Evolutionary conservation across 92 coral and sea anemone genomes (phyloP).

Genomic region (Actinostola sp.): DNA sequence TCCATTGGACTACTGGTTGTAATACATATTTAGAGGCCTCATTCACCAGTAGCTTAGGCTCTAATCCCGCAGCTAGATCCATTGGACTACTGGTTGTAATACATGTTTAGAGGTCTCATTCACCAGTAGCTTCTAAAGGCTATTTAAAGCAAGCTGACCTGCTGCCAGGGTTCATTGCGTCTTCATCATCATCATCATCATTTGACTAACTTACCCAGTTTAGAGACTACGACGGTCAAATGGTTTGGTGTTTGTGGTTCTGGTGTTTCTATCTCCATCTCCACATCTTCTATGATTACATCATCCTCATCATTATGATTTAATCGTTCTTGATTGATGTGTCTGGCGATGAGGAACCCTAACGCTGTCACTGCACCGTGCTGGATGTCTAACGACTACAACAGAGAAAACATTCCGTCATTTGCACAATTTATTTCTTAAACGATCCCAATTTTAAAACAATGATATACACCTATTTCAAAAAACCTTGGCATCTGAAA

Average conservation of each 20-base stretch:
- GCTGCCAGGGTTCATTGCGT: not conserved
- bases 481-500: too few relatives aligned
- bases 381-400: conserved; percentile 72
- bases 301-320: conserved; percentile 11
- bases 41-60: too few relatives aligned
- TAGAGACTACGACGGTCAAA: conserved; percentile 19
- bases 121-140: too few relatives aligned
- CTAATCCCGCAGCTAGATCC: too few relatives aligned
- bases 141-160: too few relatives aligned
- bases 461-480: too few relatives aligned
- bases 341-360: conserved; percentile 80
- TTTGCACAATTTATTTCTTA: too few relatives aligned
- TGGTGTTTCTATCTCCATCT: conserved; percentile 31
- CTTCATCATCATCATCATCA: not conserved
- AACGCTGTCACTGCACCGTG: conserved; percentile 85
- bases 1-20: too few relatives aligned
- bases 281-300: conserved; percentile 72
- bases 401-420: not conserved
- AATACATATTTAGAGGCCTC: too few relatives aligned
- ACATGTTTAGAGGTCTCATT: too few relatives aligned
- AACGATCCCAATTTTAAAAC: too few relatives aligned
- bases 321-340: conserved; percentile 39
- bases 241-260: not conserved
- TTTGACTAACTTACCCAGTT: conserved; percentile 11
- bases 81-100: too few relatives aligned